Evolutionary conservation across 2,888 invertebrate genomes (phyloP).

Genomic region (Cantharis lateralis): DNA sequence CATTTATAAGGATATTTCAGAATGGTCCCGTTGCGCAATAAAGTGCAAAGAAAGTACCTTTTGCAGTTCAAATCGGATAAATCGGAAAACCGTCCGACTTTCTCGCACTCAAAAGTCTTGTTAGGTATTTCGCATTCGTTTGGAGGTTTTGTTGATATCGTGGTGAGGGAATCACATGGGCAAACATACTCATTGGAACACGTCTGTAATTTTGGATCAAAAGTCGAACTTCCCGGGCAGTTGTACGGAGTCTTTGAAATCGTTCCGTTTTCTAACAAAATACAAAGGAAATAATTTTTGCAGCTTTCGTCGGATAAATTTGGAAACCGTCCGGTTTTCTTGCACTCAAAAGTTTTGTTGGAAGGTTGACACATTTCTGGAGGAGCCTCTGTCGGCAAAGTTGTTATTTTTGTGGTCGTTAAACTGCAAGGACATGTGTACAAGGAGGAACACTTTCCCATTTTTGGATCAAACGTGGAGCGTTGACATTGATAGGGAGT

Average conservation of each 20-base stretch:
- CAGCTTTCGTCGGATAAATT: conserved; percentile 29
- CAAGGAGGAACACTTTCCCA: conserved; percentile 28
- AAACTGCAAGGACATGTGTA: conserved; percentile 1
- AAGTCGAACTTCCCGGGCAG: conserved; percentile 33
- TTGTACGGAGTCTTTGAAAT: conserved; percentile 30
- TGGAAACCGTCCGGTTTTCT: conserved; percentile 27
- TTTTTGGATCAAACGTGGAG: conserved; percentile 37
- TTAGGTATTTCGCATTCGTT: background rate
- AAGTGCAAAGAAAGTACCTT: conserved; percentile 34
- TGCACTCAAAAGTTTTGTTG: conserved; percentile 23
- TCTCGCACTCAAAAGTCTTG: conserved; percentile 38
- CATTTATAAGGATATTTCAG: conserved; percentile 44
- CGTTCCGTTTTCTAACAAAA: conserved; percentile 22
- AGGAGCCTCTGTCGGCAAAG: background rate
- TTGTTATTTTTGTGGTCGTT: conserved; percentile 3
- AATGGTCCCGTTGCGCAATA: conserved; percentile 38
- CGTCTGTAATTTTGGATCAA: conserved; percentile 34
- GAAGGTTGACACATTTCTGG: background rate
- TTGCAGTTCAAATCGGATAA: conserved; percentile 43
- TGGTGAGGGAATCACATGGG: background rate
- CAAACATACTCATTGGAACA: conserved; percentile 21
- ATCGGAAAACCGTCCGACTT: conserved; percentile 54
- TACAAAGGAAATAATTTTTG: conserved; percentile 1
- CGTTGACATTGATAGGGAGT: conserved; percentile 41
- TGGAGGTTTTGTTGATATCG: background rate